phyloP scores from a whole-genome alignment of 2,797 vertebrate genomes.

The Macropus fuliginosus region DNA sequence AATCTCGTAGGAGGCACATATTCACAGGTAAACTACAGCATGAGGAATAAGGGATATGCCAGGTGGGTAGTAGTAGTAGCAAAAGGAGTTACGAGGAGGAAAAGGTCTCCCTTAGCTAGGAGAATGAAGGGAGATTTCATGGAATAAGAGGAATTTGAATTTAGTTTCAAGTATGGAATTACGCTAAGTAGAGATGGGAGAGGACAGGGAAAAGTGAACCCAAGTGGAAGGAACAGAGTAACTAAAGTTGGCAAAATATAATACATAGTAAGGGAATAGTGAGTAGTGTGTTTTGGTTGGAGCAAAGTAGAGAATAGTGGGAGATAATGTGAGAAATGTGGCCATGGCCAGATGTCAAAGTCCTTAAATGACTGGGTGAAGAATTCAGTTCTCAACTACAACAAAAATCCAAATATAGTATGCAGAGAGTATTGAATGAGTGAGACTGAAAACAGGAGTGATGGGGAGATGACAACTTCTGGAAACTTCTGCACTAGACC shows the following conservation, averaged over 20 bases:
- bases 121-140: background rate
- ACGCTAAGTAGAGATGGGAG: background rate
- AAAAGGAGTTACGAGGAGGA: background rate
- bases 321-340: background rate
- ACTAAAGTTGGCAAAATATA: background rate
- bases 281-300: background rate
- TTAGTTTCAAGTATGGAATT: background rate
- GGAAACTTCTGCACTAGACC: background rate
- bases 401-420: background rate
- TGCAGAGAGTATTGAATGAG: background rate
- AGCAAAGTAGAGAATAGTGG: background rate
- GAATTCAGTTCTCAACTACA: background rate
- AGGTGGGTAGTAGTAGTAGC: background rate
- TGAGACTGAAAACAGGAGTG: background rate
- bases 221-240: background rate
- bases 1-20: constrained; percentile 4
- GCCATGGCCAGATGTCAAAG: background rate
- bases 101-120: background rate
- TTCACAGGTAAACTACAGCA: background rate
- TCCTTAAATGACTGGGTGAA: background rate
- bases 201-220: background rate
- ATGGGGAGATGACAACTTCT: background rate
- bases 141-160: background rate
- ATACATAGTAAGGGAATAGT: background rate
- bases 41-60: background rate